phyloP scores from a whole-genome alignment of 2,888 invertebrate species.

The Acanthosoma haemorrhoidale region DNA sequence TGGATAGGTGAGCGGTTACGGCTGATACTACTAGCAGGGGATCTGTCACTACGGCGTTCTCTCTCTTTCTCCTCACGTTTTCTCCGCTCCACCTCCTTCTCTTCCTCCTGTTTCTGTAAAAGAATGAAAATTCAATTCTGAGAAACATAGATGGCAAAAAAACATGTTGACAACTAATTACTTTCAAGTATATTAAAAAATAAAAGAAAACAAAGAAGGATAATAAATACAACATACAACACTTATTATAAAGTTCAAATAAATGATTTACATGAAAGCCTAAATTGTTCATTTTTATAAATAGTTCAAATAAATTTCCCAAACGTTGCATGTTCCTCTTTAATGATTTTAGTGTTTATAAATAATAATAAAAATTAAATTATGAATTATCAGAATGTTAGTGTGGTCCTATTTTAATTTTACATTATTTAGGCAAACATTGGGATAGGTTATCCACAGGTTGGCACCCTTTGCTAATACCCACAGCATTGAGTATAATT shows the following conservation, averaged over 20 bases:
- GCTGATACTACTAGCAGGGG: constrained; percentile 38
- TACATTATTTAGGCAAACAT: no score
- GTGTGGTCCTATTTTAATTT: no score
- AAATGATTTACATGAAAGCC: background rate
- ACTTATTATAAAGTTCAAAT: background rate
- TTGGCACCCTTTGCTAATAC: no score
- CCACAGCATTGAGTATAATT: no score
- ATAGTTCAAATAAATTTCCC: background rate
- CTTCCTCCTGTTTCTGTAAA: constrained; percentile 69
- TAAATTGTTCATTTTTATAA: background rate
- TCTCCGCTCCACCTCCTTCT: constrained; percentile 58
- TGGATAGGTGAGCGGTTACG: constrained; percentile 35
- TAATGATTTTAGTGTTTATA: no score
- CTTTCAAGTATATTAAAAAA: background rate
- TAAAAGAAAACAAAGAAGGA: background rate
- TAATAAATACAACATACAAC: background rate
- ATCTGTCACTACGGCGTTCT: constrained; percentile 40
- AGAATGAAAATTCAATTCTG: constrained; percentile 40
- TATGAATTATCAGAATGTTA: no score
- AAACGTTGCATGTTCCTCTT: background rate
- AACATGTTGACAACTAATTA: background rate
- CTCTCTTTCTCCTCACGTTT: constrained; percentile 42
- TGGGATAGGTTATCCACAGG: no score
- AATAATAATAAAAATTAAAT: no score
- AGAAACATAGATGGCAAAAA: background rate